phyloP scores from a whole-genome alignment of 2,797 vertebrate genomes.

The Danionella dracula region DNA sequence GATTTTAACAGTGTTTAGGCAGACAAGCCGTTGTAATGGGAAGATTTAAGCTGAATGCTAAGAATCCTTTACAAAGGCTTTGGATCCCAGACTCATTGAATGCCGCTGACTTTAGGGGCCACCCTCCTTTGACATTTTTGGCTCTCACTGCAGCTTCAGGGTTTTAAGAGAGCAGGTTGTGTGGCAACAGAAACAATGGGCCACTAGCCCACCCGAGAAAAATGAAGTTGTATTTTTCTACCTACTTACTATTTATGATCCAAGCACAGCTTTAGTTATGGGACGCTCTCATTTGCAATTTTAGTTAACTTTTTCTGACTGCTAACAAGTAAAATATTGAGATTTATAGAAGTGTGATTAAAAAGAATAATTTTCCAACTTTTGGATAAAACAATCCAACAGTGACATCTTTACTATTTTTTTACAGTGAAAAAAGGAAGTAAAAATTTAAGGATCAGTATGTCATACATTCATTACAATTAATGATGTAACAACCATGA shows the following conservation, averaged over 20 bases:
- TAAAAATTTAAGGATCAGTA: no score
- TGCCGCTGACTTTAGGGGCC: conserved; percentile 21
- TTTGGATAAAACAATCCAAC: no score
- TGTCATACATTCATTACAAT: no score
- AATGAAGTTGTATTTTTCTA: conserved; percentile 31
- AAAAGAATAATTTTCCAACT: no score
- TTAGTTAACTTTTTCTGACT: no score
- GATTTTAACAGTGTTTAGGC: conserved; percentile 4
- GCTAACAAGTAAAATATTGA: no score
- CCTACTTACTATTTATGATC: conserved; percentile 22
- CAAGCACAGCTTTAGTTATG: no score
- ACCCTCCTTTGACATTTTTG: conserved; percentile 16
- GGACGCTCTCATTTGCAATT: no score
- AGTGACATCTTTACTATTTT: no score
- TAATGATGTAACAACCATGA: no score
- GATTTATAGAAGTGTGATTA: no score
- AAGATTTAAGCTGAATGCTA: conserved; percentile 25
- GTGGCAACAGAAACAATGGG: conserved; percentile 25
- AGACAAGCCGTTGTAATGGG: conserved; percentile 12
- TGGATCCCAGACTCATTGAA: conserved; percentile 9
- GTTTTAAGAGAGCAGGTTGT: conserved; percentile 14
- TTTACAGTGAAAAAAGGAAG: no score
- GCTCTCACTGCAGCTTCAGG: neutral
- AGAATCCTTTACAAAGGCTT: conserved; percentile 25
- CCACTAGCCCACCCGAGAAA: conserved; percentile 8